A percentile compares a stretch with the other conserved stretches of the same genome.
phyloP scores from a whole-genome alignment of 2,113 vertebrate genomes.

The Hemiprocne comata region DNA sequence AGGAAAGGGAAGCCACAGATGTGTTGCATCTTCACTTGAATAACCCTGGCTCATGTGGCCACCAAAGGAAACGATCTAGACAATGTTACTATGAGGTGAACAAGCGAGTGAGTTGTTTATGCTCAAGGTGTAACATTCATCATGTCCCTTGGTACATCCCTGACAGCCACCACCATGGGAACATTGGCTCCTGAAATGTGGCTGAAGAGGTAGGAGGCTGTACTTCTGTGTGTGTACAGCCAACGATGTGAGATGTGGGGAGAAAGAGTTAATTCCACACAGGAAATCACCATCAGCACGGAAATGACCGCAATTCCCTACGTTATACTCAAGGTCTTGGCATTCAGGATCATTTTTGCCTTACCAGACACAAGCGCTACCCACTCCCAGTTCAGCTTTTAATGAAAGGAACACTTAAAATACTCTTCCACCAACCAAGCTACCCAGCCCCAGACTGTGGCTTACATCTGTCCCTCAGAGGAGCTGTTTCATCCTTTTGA shows the following conservation, averaged over 20 bases:
- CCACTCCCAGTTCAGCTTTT: background rate
- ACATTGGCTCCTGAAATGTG: background rate
- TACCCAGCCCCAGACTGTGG: background rate
- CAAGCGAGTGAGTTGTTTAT: background rate
- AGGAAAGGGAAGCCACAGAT: background rate
- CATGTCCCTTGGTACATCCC: background rate
- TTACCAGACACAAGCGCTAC: rapidly evolving
- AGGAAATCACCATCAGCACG: background rate
- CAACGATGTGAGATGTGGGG: rapidly evolving
- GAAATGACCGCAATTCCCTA: background rate
- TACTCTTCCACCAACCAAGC: background rate
- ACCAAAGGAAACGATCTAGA: background rate
- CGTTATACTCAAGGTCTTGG: background rate
- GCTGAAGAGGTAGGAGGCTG: background rate
- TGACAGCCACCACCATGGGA: background rate
- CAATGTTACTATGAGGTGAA: rapidly evolving
- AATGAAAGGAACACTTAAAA: background rate
- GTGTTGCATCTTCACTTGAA: background rate
- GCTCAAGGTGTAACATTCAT: background rate
- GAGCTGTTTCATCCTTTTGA: background rate
- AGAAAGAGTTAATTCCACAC: background rate
- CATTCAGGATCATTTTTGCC: background rate
- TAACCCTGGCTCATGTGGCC: rapidly evolving
- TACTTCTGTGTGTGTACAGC: rapidly evolving
- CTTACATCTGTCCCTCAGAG: background rate